Evolutionary conservation across 2,888 invertebrate genomes (phyloP).

Genomic region (Schizotus pectinicornis): DNA sequence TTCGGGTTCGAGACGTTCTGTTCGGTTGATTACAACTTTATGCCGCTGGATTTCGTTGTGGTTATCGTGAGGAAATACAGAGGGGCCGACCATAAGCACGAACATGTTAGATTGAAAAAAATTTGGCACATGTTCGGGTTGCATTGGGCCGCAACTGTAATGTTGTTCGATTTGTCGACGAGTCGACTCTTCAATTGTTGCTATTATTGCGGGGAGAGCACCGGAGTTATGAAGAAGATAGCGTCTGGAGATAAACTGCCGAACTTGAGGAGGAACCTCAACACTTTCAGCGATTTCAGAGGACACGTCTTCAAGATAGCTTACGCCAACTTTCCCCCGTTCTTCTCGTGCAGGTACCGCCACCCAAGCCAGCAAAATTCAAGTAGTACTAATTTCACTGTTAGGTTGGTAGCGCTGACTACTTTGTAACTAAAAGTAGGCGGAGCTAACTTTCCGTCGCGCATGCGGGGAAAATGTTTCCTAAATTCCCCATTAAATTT

Average conservation of each 20-base stretch:
- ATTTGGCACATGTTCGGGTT: conserved; percentile 21
- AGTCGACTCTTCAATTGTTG: conserved; percentile 16
- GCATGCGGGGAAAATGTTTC: too few relatives aligned
- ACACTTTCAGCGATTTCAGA: conserved; percentile 24
- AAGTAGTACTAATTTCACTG: too few relatives aligned
- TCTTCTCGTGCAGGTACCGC: conserved; percentile 25
- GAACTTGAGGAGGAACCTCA: conserved; percentile 12
- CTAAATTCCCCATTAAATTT: too few relatives aligned
- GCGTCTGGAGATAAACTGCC: background rate
- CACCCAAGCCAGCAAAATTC: too few relatives aligned
- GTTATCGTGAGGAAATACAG: background rate
- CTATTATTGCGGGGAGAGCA: conserved; percentile 21
- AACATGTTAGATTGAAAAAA: background rate
- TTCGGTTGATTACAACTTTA: conserved; percentile 11
- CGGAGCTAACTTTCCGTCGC: too few relatives aligned
- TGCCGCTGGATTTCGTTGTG: conserved; percentile 13
- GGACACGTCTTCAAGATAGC: conserved; percentile 29
- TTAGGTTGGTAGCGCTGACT: too few relatives aligned
- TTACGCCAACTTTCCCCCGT: conserved; percentile 26
- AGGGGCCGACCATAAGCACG: background rate
- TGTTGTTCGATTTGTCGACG: conserved; percentile 3
- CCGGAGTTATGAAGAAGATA: conserved; percentile 8
- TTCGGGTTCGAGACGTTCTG: conserved; percentile 10
- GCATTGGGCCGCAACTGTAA: conserved; percentile 9
- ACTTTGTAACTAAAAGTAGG: too few relatives aligned